Base-by-base conservation (phyloP, 2,888 invertebrate species). In the Callosobruchus maculatus region DNA sequence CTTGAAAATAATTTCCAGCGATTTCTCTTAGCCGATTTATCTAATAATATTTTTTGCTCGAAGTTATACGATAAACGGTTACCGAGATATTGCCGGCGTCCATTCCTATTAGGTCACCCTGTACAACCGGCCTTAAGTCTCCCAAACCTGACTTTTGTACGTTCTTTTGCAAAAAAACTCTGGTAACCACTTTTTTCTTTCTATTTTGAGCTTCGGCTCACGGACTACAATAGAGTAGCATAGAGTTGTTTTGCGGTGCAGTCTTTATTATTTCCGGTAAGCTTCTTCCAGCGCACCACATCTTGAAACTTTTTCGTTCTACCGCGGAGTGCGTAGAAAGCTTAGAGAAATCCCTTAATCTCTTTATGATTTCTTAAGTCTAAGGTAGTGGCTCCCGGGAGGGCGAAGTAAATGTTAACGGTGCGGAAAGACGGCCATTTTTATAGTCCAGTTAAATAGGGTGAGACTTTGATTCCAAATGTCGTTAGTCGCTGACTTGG, bases 281-380 rank as follows among this genome's bases (percentile, higher is more conserved):
- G 82, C 82, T 77, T 78, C 80, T 81, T 76, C 75, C 74, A 74
- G 71, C 73, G 75, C 73, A 77, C 79, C 80, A 75, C 76, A 78
- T 80, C 78, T 77, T 75, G 74, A 75, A 79, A 78, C 79, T 78
- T 49, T n/a, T 49, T 49, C 49, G 4, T 49, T 76, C 78, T 77
- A 78, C 74, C 73, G 71, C 5, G 70, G 75, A 76, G 78, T 77
- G 79, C 80, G 79, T 79, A 76, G 77, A 78, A 68, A 22, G 78
- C 80, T 81, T 82, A 81, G 73, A 70, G 77, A 78, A 78, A 80
- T 80, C 81, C 81, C 79, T 78, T 80, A 80, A 81, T 82, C 82
- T 81, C 80, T 82, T 82, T 82, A 82, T 81, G 82, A 82, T 82
- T 82, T 82, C 82, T 82, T 81, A 79, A 80, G 81, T 80, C 79